phyloP scores from a whole-genome alignment of 2,888 invertebrate species.

The Gisinianus flammeolus region DNA sequence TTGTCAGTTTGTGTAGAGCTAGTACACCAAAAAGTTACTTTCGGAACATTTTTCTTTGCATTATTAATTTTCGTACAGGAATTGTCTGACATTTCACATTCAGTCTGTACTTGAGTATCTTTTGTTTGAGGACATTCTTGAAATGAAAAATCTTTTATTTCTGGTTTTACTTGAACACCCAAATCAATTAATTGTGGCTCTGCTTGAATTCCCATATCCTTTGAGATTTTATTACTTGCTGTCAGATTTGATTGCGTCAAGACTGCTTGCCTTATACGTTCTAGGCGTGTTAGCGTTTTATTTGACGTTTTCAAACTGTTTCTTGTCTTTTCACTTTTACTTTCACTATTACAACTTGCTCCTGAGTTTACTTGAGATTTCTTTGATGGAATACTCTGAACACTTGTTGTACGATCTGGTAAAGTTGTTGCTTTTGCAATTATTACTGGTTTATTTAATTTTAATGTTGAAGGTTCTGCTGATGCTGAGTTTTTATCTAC shows the following conservation, averaged over 20 bases:
- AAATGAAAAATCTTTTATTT: neutral
- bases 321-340: neutral
- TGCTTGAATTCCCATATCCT: neutral
- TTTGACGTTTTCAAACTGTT: neutral
- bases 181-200: neutral
- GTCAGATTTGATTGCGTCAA: neutral
- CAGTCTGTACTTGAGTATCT: slow-evolving; percentile 19
- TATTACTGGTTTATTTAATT: too few relatives aligned
- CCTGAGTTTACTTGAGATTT: too few relatives aligned
- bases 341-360: too few relatives aligned
- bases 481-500: neutral
- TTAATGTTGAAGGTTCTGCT: too few relatives aligned
- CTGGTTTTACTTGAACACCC: neutral
- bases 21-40: slow-evolving; percentile 10
- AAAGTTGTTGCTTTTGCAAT: too few relatives aligned
- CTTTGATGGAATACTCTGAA: too few relatives aligned
- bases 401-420: too few relatives aligned
- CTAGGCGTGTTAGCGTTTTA: neutral
- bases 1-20: neutral
- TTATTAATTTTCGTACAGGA: neutral
- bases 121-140: slow-evolving; percentile 7
- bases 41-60: neutral
- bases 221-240: neutral
- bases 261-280: neutral
- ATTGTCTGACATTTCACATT: neutral